Evolutionary conservation across 2,797 vertebrate species (phyloP).

Genomic region (Centroberyx gerrardi): DNA sequence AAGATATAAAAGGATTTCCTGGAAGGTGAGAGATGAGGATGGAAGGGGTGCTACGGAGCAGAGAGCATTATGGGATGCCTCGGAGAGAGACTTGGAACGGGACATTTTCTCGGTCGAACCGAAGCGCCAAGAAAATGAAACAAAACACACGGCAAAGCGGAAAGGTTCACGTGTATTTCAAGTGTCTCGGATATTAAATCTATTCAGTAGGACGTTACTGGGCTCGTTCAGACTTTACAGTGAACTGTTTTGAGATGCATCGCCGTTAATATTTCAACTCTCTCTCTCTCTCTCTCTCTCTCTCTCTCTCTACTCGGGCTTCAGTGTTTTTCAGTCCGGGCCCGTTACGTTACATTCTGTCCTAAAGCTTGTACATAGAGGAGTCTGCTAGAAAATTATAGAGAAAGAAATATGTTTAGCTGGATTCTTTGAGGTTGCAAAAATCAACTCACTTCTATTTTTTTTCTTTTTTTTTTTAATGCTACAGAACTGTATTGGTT

Average conservation of each 20-base stretch:
- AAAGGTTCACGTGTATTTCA: too few relatives aligned
- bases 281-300: too few relatives aligned
- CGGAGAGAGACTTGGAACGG: conserved; percentile 21
- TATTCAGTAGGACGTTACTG: too few relatives aligned
- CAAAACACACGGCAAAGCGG: too few relatives aligned
- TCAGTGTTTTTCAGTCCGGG: conserved; percentile 65
- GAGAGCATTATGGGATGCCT: conserved; percentile 50
- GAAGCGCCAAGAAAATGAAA: too few relatives aligned
- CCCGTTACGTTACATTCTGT: conserved; percentile 59
- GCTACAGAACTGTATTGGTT: conserved; percentile 22
- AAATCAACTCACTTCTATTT: conserved; percentile 44
- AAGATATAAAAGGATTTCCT: conserved; percentile 28
- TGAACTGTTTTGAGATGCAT: too few relatives aligned
- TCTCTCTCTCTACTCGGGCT: conserved; percentile 10
- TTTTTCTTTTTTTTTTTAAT: conserved; percentile 33
- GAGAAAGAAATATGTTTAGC: conserved; percentile 49
- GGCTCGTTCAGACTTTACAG: too few relatives aligned
- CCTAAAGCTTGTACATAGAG: conserved; percentile 64
- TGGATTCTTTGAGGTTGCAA: conserved; percentile 62
- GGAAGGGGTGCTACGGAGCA: conserved; percentile 13
- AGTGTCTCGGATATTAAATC: too few relatives aligned
- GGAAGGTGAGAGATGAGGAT: conserved; percentile 32
- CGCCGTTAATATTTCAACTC: too few relatives aligned
- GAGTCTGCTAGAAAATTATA: conserved; percentile 61
- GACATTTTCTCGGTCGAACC: too few relatives aligned